Evolutionary conservation across 2,113 vertebrate genomes (phyloP), one percentile per base, ranked within the genome.

Genomic region (Chunga burmeisteri): DNA sequence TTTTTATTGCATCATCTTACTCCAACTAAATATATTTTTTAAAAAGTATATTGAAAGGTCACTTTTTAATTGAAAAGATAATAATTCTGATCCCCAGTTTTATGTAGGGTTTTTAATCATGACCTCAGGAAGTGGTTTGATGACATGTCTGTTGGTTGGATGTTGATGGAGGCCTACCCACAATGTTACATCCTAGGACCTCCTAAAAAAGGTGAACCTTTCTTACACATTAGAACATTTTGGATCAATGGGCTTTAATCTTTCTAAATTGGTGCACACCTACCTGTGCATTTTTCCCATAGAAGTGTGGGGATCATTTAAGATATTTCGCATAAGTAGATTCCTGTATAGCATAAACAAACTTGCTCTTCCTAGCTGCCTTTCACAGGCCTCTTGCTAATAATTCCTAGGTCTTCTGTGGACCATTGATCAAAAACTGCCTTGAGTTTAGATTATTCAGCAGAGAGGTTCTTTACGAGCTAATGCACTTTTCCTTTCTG

Each of bases 401-500:
- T 81, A 81, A 68, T 87, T 96, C 83, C 50, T 52, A 71, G n/a
- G 44, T 81, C 83, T 87, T 94, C 73, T 66, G 7, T 36, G 52
- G 34, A 44, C 68, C 29, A 23, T 42, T 89, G 81, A 91, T 97
- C 83, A 95, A 81, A 96, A 96, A 82, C 65, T 91, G 40, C 16
- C 30, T 67, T 52, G 52, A 87, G 77, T 87, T 96, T 91, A 94
- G 86, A 59, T 89, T 87, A 91, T 96, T 94, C 65, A 89, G 65
- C 62, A 63, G 52, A 84, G 84, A 81, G 68, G 72, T 86, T 92
- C 80, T 88, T 91, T 81, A 74, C 82, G 30, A 78, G 36, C 68
- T 74, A 93, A 88, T 92, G 38, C n/a, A 74, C 36, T 87, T 92
- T 88, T 88, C 75, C 81, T 92, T 96, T 94, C 86, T 96, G 77